phyloP scores from a whole-genome alignment of 2,113 vertebrate species.

The Perca fluviatilis region DNA sequence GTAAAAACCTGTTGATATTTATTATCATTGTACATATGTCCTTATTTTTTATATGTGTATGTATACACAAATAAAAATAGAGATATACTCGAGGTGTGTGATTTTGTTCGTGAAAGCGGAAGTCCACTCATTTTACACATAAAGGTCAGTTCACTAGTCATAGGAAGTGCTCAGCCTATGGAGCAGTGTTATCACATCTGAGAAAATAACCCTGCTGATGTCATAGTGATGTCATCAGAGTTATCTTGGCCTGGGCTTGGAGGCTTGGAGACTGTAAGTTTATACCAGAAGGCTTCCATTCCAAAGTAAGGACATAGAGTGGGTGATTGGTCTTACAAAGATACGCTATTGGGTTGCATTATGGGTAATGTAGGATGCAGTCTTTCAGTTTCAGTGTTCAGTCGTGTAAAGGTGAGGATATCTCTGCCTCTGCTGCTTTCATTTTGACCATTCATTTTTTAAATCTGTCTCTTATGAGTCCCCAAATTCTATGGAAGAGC shows the following conservation, averaged over 20 bases:
- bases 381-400: background rate
- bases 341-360: background rate
- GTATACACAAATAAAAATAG: constrained; percentile 88
- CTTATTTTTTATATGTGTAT: constrained; percentile 91
- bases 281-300: no score
- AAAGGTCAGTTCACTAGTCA: background rate
- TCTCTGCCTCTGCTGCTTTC: background rate
- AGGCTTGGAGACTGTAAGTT: background rate
- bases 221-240: constrained; percentile 9
- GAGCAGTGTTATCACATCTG: background rate
- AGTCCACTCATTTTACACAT: background rate
- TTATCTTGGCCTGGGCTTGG: background rate
- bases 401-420: background rate
- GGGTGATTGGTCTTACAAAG: background rate
- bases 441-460: background rate
- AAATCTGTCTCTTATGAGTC: background rate
- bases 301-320: background rate
- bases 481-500: background rate
- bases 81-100: constrained; percentile 70
- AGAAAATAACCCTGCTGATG: constrained; percentile 11
- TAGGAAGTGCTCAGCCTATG: background rate
- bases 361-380: background rate
- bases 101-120: constrained; percentile 15
- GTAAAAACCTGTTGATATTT: constrained; percentile 89
- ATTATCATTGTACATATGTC: constrained; percentile 90